Evolutionary conservation across 64 coral and sea anemone species (phyloP), one percentile per base, ranked within the genome.

Genomic region (Pachyseris speciosa): DNA sequence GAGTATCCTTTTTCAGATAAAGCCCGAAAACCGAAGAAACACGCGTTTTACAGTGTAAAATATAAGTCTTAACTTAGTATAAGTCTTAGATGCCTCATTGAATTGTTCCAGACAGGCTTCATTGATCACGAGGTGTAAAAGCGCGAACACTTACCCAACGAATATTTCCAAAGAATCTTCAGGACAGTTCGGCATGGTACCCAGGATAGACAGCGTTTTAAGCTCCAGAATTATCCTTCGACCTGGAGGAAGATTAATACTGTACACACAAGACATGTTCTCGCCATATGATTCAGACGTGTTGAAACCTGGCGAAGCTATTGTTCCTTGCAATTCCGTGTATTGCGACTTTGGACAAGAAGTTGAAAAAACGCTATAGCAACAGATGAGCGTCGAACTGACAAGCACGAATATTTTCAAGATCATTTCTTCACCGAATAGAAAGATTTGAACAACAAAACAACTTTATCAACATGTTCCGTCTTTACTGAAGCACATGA

Each of bases 81-180:
- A 37, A 15, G 17, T 55, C 28, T 38, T 74, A 30, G 24, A 7
- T 8, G 36, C 16, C 20, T 34, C n/a, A n/a, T n/a, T n/a, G n/a
- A n/a, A n/a, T n/a, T n/a, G n/a, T n/a, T 74, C 8, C 0, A 30
- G 0, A 42, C 24, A 74, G 36, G 64, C 7, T 9, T 25, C 9
- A 67, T 9, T 8, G 12, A 0, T 67, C 19, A 67, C n/a, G n/a
- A n/a, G 19, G 20, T 67, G 7, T 28, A 67, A 67, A 67, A 67
- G 9, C 20, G 8, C 25, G 3, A 9, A 48, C 44, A 84, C 80
- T 47, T 84, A 84, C 89, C 89, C 80, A 12, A 91, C 79, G 19
- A 47, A 33, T 64, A 91, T 75, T 75, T 91, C 69, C 40, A 91
- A 26, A 64, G 67, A 91, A 64, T 72, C 89, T 41, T 84, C n/a